These are phyloP conservation scores for Cyclophora albipunctata DNA, from an alignment of 2,888 invertebrate genomes.

Conservation along the genomic window DNA sequence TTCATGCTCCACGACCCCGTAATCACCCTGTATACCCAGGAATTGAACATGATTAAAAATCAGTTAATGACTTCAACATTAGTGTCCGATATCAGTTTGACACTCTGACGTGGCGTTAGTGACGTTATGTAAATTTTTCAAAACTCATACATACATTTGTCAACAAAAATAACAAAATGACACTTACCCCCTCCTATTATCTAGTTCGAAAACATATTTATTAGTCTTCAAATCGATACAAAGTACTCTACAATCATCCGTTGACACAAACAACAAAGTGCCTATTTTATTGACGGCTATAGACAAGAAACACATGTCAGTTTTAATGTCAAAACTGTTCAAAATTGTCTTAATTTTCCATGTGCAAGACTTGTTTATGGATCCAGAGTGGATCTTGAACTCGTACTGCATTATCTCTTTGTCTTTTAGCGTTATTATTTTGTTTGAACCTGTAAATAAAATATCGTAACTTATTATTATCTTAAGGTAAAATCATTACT, in stretches of 20 bases:
- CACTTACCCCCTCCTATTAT: conserved; percentile 64
- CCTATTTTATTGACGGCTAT: conserved; percentile 59
- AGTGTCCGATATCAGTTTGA: too few species aligned
- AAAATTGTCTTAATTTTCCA: conserved; percentile 40
- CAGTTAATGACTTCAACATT: too few species aligned
- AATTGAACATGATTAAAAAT: too few species aligned
- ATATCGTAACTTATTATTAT: background rate
- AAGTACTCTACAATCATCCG: conserved; percentile 58
- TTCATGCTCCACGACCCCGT: too few species aligned
- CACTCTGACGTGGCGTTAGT: too few species aligned
- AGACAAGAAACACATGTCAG: conserved; percentile 45
- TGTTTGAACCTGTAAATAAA: conserved; percentile 47
- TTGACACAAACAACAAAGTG: conserved; percentile 56
- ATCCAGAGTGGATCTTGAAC: conserved; percentile 31
- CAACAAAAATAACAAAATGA: too few species aligned
- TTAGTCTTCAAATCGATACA: conserved; percentile 59
- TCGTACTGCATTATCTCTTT: conserved; percentile 53
- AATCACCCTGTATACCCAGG: too few species aligned
- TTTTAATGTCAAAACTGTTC: conserved; percentile 41
- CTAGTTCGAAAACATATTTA: conserved; percentile 49
- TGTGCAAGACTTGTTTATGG: conserved; percentile 32
- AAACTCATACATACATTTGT: too few species aligned
- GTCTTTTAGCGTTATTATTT: conserved; percentile 52
- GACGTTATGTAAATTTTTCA: too few species aligned
- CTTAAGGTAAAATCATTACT: too few species aligned